Evolutionary conservation across 2,888 invertebrate species (phyloP), one percentile per base, ranked within the genome.

Genomic region (Spisula subtruncata): DNA sequence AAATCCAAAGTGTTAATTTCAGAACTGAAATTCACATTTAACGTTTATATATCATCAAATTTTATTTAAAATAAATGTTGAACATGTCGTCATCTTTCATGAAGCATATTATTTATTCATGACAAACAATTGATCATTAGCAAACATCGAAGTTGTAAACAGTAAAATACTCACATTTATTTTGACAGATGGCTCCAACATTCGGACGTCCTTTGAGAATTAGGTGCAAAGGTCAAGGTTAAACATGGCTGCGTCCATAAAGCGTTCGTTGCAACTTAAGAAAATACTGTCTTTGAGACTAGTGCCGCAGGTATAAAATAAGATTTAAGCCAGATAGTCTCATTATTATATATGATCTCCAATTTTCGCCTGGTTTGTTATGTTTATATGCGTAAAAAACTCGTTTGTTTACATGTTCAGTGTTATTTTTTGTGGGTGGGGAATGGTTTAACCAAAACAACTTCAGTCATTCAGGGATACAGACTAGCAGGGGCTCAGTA

Each of bases 241-340:
- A 87, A 90, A 90, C 10, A 92, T 92, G 92, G 92, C 92, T 56
- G 92, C 92, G 86, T 90, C 89, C 90, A 88, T 92, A 51, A 83
- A 85, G 75, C 89, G 89, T 90, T 90, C 84, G 25, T 41, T 90
- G 41, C 79, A 35, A 41, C 80, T 90, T 20, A 75, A 85, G 71
- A 90, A 88, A 81, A 29, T 81, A 35, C 54, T 90, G n/a, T 75
- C 75, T 83, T 2, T 79, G 46, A 54, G 87, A 54, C n/a, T 83
- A 46, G 32, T 83, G 16, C 60, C 82, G 18, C 87, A 71, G 87
- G 87, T 87, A 83, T 29, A 6, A 20, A n/a, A 35, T 71, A 0
- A 71, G 41, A 10, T 5, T 46, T 48, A 12, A 25, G n/a, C 14
- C 48, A 51, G 20, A 20, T 10, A 29, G 14, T 46, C 6, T 35